Evolutionary conservation across 2,888 invertebrate species (phyloP).

Genomic region (Athalia cordata): DNA sequence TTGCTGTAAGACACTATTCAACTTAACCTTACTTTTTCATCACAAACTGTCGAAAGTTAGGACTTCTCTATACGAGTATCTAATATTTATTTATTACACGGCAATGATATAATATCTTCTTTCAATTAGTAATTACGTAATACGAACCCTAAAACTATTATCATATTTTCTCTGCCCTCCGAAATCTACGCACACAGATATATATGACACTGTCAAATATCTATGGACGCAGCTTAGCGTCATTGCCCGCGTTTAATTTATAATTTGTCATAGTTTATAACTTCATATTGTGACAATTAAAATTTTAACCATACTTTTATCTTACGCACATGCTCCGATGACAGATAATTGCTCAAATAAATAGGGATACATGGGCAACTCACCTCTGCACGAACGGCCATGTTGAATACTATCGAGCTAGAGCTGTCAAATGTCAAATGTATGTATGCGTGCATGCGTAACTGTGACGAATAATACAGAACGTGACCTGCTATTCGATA

Average conservation of each 20-base stretch:
- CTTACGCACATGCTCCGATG: constrained; percentile 15
- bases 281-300: neutral
- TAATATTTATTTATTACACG: neutral
- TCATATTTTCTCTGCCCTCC: constrained; percentile 38
- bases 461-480: neutral
- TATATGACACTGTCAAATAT: constrained; percentile 6
- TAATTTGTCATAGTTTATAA: neutral
- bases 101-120: constrained; percentile 40
- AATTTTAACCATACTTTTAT: neutral
- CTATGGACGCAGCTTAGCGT: neutral
- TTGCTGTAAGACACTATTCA: neutral
- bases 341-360: constrained; percentile 47
- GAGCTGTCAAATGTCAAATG: constrained; percentile 42
- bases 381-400: constrained; percentile 55
- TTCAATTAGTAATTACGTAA: constrained; percentile 58
- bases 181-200: constrained; percentile 34
- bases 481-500: neutral
- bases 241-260: neutral
- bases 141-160: constrained; percentile 43
- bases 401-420: constrained; percentile 43
- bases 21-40: constrained; percentile 42
- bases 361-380: constrained; percentile 51
- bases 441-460: neutral
- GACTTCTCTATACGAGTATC: neutral
- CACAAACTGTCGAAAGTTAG: constrained; percentile 10